Percentiles rank a stretch among this genome's conserved stretches.
Evolutionary conservation across 2,888 invertebrate genomes (phyloP).

Genomic region (Sinelater perroti): DNA sequence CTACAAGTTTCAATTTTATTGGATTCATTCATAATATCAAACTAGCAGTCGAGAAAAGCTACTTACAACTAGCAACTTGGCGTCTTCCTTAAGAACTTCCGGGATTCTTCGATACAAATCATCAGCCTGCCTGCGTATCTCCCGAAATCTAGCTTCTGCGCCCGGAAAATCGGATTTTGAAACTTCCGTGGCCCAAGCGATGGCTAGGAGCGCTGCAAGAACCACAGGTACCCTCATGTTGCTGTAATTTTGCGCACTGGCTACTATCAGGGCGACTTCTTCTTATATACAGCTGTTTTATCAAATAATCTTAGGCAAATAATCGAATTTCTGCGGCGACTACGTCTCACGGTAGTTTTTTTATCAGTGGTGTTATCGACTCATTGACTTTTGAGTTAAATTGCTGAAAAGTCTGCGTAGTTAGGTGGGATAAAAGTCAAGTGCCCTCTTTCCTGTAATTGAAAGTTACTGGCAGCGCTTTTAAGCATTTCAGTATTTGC

Average conservation of each 20-base stretch:
- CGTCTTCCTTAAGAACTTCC: background rate
- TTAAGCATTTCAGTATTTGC: too few relatives aligned
- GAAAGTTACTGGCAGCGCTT: too few relatives aligned
- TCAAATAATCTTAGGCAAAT: background rate
- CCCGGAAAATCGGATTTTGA: background rate
- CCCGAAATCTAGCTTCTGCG: background rate
- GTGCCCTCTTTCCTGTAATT: too few relatives aligned
- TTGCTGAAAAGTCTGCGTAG: too few relatives aligned
- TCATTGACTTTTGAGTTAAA: constrained; percentile 1
- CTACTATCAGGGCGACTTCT: background rate
- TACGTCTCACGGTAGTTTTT: too few relatives aligned
- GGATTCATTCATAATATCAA: background rate
- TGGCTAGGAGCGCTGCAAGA: background rate
- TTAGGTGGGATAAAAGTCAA: too few relatives aligned
- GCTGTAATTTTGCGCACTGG: background rate
- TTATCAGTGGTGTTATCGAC: background rate
- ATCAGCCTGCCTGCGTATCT: background rate
- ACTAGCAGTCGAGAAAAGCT: background rate
- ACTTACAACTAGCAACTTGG: constrained; percentile 8
- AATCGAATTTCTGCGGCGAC: background rate
- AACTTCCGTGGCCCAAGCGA: background rate
- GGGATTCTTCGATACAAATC: background rate
- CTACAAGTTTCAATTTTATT: too few relatives aligned
- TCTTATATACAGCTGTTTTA: background rate
- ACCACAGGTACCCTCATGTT: background rate